Conservation (phyloP, 2,888 invertebrate genomes). For the Fissipunctia ypsillon region DNA sequence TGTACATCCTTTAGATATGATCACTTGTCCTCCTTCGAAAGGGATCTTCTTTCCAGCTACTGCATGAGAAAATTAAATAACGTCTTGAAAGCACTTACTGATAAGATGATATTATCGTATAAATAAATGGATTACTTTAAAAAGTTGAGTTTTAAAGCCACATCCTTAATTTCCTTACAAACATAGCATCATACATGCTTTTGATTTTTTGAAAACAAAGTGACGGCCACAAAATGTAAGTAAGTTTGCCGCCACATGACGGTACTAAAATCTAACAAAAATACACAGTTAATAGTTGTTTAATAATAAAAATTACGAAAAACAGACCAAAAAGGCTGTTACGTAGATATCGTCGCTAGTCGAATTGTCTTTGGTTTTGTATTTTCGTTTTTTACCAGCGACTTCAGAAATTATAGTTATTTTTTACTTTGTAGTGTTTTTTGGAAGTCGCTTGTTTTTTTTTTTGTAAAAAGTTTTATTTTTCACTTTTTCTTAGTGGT, state of each 20-base stretch:
- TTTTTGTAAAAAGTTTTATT: no score
- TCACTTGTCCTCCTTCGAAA: not conserved
- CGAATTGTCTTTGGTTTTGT: no score
- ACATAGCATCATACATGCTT: not conserved
- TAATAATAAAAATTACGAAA: no score
- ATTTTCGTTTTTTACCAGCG: no score
- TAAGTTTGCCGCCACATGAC: not conserved
- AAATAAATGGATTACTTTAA: not conserved
- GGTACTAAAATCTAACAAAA: not conserved
- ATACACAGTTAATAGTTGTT: no score
- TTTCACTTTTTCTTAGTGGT: no score
- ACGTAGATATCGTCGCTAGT: not conserved
- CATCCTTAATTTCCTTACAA: not conserved
- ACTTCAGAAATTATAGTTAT: no score
- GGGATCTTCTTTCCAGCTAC: conserved; percentile 17
- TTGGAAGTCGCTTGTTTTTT: no score
- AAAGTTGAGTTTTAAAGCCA: not conserved
- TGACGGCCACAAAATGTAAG: not conserved
- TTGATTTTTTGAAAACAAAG: not conserved
- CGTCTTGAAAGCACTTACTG: not conserved
- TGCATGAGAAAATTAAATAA: not conserved
- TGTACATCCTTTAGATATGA: conserved; percentile 74
- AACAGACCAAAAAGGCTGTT: not conserved
- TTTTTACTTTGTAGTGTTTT: no score
- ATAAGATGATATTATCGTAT: no score